Evolutionary conservation across 2,888 invertebrate species (phyloP).

Genomic region (Pollenia labialis): DNA sequence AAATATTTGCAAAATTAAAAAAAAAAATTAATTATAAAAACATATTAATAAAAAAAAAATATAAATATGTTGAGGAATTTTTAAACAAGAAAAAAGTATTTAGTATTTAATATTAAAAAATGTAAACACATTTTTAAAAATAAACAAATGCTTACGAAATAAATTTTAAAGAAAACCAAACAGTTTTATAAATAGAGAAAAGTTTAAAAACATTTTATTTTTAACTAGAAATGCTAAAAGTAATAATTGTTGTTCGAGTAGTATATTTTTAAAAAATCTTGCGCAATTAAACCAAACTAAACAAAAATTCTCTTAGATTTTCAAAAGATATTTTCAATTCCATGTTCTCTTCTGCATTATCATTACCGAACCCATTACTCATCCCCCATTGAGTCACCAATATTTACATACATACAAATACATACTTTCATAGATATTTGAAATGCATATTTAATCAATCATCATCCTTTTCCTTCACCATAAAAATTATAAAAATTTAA

Average conservation of each 20-base stretch:
- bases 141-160: constrained; percentile 58
- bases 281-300: constrained; percentile 24
- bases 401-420: constrained; percentile 21
- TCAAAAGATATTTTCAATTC: constrained; percentile 9
- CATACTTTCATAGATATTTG: neutral
- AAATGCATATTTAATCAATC: constrained; percentile 3
- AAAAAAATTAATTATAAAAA: constrained; percentile 42
- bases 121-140: constrained; percentile 50
- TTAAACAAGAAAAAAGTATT: constrained; percentile 42
- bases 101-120: constrained; percentile 34
- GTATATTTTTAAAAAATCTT: constrained; percentile 35
- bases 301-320: constrained; percentile 10
- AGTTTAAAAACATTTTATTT: constrained; percentile 43
- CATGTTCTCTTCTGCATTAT: neutral
- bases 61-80: constrained; percentile 70
- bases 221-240: constrained; percentile 30
- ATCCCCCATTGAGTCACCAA: constrained; percentile 11
- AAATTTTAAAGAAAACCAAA: constrained; percentile 37
- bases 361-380: constrained; percentile 8
- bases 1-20: constrained; percentile 61
- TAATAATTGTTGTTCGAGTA: constrained; percentile 52
- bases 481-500: neutral
- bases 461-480: neutral
- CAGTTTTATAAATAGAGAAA: constrained; percentile 53
- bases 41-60: constrained; percentile 44